A percentile compares a stretch with the other conserved stretches of the same genome.
phyloP scores from a whole-genome alignment of 2,888 invertebrate species.

The Drosophila monieri region DNA sequence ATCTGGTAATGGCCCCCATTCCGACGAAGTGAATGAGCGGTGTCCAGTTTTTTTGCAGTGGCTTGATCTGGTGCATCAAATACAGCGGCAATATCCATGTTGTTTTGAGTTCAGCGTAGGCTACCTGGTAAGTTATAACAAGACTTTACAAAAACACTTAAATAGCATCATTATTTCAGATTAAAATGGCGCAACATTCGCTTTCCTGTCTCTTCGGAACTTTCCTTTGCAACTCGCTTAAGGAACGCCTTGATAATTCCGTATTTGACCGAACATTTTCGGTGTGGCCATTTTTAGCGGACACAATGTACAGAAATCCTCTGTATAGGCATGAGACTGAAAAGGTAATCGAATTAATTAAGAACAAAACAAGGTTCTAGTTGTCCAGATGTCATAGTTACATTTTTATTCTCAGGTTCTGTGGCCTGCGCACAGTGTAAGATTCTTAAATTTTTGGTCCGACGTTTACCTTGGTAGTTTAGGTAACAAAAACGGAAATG shows the following conservation, averaged over 20 bases:
- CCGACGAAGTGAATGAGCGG: conserved; percentile 96
- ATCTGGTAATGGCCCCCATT: conserved; percentile 92
- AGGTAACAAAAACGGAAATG: conserved; percentile 84
- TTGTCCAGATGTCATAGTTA: too few species aligned
- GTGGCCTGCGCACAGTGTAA: conserved; percentile 93
- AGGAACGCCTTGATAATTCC: conserved; percentile 88
- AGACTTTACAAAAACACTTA: background rate
- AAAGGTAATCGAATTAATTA: conserved; percentile 61
- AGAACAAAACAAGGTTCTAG: too few species aligned
- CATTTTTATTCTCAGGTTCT: conserved; percentile 86
- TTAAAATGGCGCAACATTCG: conserved; percentile 97
- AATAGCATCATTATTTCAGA: conserved; percentile 85
- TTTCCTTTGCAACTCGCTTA: conserved; percentile 94
- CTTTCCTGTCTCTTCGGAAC: conserved; percentile 99
- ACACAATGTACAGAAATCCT: conserved; percentile 93
- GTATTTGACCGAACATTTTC: conserved; percentile 90
- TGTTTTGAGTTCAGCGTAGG: conserved; percentile 97
- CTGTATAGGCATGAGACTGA: conserved; percentile 87
- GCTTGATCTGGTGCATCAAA: conserved; percentile 98
- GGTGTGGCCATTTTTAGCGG: conserved; percentile 94
- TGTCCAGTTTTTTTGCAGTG: conserved; percentile 99
- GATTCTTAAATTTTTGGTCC: conserved; percentile 93
- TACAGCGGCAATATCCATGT: conserved; percentile 94
- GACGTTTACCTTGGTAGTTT: conserved; percentile 91
- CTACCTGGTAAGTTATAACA: conserved; percentile 89